Conservation (phyloP, 2,113 vertebrate genomes). For the Microcebus ravelobensis region DNA sequence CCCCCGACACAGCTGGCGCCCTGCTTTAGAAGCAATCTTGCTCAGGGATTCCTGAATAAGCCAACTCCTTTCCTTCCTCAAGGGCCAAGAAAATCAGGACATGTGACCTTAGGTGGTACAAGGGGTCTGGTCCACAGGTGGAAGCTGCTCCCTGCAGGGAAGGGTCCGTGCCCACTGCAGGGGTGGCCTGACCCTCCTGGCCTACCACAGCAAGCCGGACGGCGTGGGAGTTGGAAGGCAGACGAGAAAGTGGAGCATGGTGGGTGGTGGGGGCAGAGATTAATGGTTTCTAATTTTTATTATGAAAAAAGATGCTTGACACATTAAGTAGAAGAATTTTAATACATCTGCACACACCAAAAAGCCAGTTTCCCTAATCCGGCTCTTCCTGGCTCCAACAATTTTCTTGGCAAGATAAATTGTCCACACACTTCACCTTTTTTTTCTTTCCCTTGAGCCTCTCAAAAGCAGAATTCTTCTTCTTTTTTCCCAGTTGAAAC, state of each 20-base stretch:
- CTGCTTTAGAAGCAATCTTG: not conserved
- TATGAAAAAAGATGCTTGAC: conserved; percentile 68
- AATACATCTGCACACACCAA: conserved; percentile 43
- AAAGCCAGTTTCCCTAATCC: conserved; percentile 17
- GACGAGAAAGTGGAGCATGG: conserved; percentile 15
- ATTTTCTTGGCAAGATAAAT: conserved; percentile 40
- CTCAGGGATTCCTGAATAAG: not conserved
- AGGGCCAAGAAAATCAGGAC: not conserved
- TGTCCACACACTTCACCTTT: not conserved
- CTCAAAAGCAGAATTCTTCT: conserved; percentile 27
- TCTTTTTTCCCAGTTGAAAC: not conserved
- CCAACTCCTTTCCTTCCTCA: not conserved
- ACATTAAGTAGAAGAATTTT: conserved; percentile 60
- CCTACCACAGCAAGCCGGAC: not conserved
- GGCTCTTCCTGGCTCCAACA: not conserved
- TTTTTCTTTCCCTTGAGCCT: conserved; percentile 14
- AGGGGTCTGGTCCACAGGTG: not conserved
- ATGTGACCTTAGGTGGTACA: not conserved
- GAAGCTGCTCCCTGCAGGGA: not conserved
- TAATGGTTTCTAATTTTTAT: conserved; percentile 72
- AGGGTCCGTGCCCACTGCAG: not conserved
- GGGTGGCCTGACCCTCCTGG: not conserved
- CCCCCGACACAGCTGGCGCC: not conserved
- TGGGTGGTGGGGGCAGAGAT: not conserved
- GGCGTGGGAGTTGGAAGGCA: not conserved